Percentiles rank a stretch among this genome's conserved stretches.
Evolutionary conservation across 2,113 vertebrate species (phyloP).

Genomic region (Cepphus grylle): DNA sequence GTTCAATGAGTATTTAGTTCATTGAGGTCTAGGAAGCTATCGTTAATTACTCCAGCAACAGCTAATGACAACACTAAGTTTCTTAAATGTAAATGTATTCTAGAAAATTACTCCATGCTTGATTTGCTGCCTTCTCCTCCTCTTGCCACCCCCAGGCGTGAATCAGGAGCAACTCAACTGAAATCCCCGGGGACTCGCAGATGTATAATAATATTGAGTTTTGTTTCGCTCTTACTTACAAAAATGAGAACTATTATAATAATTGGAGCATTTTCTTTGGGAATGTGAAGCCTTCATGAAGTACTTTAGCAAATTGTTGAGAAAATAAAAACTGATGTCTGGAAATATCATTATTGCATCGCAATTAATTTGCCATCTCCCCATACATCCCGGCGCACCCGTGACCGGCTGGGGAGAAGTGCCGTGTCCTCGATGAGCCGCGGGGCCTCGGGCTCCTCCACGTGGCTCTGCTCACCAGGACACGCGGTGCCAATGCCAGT

Average conservation of each 20-base stretch:
- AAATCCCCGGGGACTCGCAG: background rate
- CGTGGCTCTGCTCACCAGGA: background rate
- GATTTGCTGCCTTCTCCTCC: background rate
- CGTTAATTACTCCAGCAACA: background rate
- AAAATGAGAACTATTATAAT: background rate
- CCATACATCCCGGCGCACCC: fast-evolving
- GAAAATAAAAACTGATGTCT: background rate
- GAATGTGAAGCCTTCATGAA: background rate
- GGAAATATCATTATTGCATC: background rate
- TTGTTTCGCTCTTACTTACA: background rate
- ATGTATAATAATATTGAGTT: background rate
- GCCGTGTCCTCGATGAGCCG: fast-evolving
- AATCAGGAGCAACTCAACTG: background rate
- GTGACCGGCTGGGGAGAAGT: fast-evolving
- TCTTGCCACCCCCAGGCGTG: background rate
- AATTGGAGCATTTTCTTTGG: background rate
- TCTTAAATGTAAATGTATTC: background rate
- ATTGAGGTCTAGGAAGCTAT: background rate
- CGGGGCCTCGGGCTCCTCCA: fast-evolving
- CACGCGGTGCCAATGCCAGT: fast-evolving
- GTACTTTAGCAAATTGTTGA: background rate
- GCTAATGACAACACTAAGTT: background rate
- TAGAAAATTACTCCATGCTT: background rate
- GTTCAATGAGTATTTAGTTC: background rate
- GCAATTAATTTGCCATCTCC: background rate